Percentiles rank a stretch among this genome's conserved stretches.
Conservation (phyloP, 30 jellyfish, hydroid and myxozoan genomes). For the Catostylus mosaicus region DNA sequence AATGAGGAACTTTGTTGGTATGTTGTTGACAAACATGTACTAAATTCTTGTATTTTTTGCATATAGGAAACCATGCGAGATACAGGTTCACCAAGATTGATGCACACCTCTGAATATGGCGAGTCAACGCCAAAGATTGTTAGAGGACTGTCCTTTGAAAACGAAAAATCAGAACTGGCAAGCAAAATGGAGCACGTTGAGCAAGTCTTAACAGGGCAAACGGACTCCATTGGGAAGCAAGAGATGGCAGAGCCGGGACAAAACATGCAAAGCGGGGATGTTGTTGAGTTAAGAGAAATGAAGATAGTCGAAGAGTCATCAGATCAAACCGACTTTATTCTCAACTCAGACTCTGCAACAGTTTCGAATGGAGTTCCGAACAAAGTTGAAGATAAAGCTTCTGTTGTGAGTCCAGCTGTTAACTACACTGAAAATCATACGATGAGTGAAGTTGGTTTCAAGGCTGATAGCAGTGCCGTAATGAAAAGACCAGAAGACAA, state of each 20-base stretch:
- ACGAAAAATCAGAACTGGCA: not conserved
- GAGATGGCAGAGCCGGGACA: not conserved
- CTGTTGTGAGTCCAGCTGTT: not conserved
- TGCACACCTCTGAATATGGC: not conserved
- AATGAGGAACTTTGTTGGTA: too few relatives aligned
- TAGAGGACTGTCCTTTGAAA: not conserved
- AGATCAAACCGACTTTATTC: not conserved
- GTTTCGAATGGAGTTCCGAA: not conserved
- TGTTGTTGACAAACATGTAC: too few relatives aligned
- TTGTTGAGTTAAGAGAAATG: not conserved
- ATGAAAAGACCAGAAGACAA: not conserved
- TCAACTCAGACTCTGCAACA: not conserved
- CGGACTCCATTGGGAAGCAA: not conserved
- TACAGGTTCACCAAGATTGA: not conserved
- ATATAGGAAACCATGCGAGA: conserved; percentile 9
- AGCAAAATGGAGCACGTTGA: not conserved
- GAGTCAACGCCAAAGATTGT: not conserved
- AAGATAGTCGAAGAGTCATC: not conserved
- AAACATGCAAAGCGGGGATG: not conserved
- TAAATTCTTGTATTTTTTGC: not conserved
- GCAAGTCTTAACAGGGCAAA: not conserved
- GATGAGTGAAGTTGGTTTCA: not conserved
- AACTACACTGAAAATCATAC: not conserved
- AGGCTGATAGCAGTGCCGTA: not conserved
- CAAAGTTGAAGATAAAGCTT: not conserved